These are phyloP conservation scores for Euclidia mi DNA, from an alignment of 2,888 invertebrate species.

Conservation along the genomic window DNA sequence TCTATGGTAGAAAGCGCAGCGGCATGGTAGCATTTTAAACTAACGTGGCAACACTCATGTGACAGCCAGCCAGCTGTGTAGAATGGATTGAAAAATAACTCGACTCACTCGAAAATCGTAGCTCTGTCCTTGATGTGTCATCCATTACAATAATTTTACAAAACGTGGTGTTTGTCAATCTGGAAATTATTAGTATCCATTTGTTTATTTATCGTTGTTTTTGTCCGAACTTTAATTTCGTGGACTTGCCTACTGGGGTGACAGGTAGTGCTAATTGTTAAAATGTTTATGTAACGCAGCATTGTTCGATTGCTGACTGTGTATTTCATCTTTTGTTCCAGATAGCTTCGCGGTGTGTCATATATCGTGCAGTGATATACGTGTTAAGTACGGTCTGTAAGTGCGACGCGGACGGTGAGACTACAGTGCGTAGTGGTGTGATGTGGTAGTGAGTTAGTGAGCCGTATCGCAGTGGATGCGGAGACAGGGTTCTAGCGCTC, in stretches of 20 bases:
- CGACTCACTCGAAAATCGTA: constrained; percentile 67
- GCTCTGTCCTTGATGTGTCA: constrained; percentile 87
- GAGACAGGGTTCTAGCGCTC: constrained; percentile 79
- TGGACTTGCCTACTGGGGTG: constrained; percentile 60
- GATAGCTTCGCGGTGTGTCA: constrained; percentile 76
- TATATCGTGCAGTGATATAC: constrained; percentile 57
- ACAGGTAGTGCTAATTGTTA: constrained; percentile 77
- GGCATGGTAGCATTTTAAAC: constrained; percentile 55
- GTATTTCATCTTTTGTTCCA: constrained; percentile 85
- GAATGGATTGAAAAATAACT: constrained; percentile 85
- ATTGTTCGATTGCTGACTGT: constrained; percentile 81
- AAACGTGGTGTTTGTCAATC: constrained; percentile 72
- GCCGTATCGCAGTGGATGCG: constrained; percentile 76
- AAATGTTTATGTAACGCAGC: constrained; percentile 89
- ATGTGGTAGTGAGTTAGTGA: constrained; percentile 66
- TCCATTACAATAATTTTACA: constrained; percentile 80
- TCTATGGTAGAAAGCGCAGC: too few relatives aligned
- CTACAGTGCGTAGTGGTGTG: constrained; percentile 63
- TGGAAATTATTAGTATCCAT: constrained; percentile 51
- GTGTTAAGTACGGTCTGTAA: constrained; percentile 58
- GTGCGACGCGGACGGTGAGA: constrained; percentile 60
- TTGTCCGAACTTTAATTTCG: constrained; percentile 30
- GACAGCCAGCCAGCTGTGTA: constrained; percentile 87
- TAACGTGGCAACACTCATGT: constrained; percentile 78
- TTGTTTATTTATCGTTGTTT: constrained; percentile 43